Conservation (phyloP, 2,888 invertebrate genomes). For the Microctonus brassicae region DNA sequence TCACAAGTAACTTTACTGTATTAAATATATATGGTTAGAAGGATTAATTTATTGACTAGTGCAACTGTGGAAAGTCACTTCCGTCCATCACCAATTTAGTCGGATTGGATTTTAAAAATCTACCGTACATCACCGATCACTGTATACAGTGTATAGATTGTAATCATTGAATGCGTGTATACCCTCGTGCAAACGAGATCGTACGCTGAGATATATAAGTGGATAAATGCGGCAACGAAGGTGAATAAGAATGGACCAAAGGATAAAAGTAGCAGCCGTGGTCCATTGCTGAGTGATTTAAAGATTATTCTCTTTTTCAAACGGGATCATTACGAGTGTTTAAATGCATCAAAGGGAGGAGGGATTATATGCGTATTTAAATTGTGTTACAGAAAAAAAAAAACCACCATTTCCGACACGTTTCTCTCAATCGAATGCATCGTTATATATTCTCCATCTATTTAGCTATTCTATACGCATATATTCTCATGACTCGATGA, state of each 20-base stretch:
- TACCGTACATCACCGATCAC: neutral
- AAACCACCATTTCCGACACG: neutral
- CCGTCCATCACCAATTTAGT: conserved; percentile 15
- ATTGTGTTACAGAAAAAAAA: neutral
- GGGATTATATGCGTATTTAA: conserved; percentile 41
- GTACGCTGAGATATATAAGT: conserved; percentile 45
- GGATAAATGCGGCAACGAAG: neutral
- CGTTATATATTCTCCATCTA: neutral
- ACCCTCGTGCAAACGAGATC: conserved; percentile 56
- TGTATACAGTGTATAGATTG: conserved; percentile 39
- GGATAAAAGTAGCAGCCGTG: conserved; percentile 6
- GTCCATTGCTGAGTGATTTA: neutral
- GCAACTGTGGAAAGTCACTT: conserved; percentile 22
- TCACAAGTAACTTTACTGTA: too few relatives aligned
- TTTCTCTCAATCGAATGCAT: neutral
- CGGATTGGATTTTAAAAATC: neutral
- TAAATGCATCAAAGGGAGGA: conserved; percentile 41
- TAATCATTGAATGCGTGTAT: conserved; percentile 51
- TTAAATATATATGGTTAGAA: neutral
- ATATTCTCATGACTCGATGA: neutral
- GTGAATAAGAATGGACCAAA: conserved; percentile 8
- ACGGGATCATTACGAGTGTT: conserved; percentile 44
- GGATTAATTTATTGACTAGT: neutral
- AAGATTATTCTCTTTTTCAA: conserved; percentile 38
- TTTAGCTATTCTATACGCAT: neutral